Conservation (phyloP, 2,113 vertebrate species). For the Otolemur garnettii region DNA sequence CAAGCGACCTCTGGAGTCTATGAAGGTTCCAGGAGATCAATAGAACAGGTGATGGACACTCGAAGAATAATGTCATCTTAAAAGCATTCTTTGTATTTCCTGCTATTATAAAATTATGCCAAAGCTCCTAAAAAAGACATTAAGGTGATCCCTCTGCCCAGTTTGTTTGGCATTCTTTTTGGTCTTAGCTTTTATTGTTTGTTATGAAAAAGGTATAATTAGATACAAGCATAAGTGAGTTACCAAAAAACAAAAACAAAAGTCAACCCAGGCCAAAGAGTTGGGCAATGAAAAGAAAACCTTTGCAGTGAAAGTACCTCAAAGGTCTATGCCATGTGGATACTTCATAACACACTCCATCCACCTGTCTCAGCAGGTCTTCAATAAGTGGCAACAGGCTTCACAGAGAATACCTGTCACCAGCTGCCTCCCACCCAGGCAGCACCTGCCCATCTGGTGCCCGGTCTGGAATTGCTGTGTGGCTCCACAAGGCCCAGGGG, state of each 20-base stretch:
- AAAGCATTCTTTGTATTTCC: neutral
- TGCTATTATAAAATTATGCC: neutral
- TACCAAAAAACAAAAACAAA: neutral
- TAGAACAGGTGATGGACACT: neutral
- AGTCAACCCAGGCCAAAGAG: neutral
- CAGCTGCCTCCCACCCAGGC: neutral
- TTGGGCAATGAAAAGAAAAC: neutral
- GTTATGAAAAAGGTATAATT: neutral
- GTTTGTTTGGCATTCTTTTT: neutral
- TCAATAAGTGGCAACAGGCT: neutral
- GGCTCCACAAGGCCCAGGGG: neutral
- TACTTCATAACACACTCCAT: neutral
- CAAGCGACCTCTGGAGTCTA: neutral
- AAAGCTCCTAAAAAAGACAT: neutral
- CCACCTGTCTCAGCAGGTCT: neutral
- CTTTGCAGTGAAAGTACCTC: neutral
- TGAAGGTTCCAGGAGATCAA: neutral
- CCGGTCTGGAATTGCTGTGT: neutral
- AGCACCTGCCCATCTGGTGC: no score
- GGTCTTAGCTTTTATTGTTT: neutral
- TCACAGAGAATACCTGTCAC: neutral
- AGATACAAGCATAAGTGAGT: slow-evolving; percentile 44
- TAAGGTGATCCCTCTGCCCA: neutral
- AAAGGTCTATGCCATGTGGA: neutral
- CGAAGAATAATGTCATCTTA: neutral